Base-by-base conservation (phyloP, 1,140 invertebrate genomes). In the Drosophila takahashii region DNA sequence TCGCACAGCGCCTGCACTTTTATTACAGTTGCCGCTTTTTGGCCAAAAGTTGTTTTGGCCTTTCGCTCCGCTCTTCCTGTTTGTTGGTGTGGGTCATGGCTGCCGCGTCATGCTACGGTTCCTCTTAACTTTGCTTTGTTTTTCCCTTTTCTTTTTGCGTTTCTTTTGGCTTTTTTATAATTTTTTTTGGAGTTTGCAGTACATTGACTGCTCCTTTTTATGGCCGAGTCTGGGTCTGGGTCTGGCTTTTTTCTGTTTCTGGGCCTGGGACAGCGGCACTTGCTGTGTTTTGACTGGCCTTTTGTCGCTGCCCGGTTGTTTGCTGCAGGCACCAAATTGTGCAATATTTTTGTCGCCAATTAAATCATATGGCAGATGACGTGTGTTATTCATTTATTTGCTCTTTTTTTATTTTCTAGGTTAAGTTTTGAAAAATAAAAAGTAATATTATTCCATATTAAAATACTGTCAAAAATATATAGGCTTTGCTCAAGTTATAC, bases 51-150 rank as follows among this genome's bases (percentile, higher is more conserved):
- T 71, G 81, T 87, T 86, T 85, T 86, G 60, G 81, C 73, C 51
- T 71, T 89, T 66, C 69, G 77, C 60, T 62, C 41, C 18, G 36
- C 70, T 74, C 72, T 89, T 90, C 80, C 84, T 84, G 80, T 73
- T 90, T 87, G 83, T 91, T 91, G 90, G 90, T 91, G 90, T 91
- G 90, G 90, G 90, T 91, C 90, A 91, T 91, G 90, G 90, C 90
- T 90, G 78, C 44, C 64, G 79, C 79, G 84, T 89, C 84, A 89
- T 84, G 78, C 79, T 79, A 77, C 66, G 62, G 48, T 52, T 52
- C 53, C 50, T 39, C 36, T 56, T 56, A 44, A 22, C 34, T 69
- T 26, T 11, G 32, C 60, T 65, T 47, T 45, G 15, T 15, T 26
- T 58, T 44, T 45, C 16, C 44, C 42, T 32, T n/a, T 44, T 32